Percentiles rank a stretch among this genome's conserved stretches.
phyloP scores from a whole-genome alignment of 2,797 vertebrate species.

The Bucorvus abyssinicus region DNA sequence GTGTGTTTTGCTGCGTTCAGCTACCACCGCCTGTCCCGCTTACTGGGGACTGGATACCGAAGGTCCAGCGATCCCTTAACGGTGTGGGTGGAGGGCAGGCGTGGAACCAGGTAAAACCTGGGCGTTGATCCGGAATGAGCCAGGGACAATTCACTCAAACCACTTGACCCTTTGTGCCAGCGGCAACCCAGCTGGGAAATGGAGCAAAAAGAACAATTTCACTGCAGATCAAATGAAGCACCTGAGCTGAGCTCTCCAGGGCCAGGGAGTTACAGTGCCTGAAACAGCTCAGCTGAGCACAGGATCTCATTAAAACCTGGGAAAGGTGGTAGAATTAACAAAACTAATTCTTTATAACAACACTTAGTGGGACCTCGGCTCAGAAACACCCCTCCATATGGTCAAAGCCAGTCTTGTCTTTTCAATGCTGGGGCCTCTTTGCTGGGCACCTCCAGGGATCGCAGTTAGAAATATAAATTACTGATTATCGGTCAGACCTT shows the following conservation, averaged over 20 bases:
- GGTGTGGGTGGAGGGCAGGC: not conserved
- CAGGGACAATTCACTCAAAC: not conserved
- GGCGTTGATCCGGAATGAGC: conserved; percentile 5
- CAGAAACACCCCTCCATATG: not conserved
- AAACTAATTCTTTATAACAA: not conserved
- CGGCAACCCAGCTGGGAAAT: not conserved
- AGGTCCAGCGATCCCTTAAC: not conserved
- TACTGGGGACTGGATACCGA: not conserved
- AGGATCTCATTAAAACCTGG: not conserved
- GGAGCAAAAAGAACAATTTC: conserved; percentile 30
- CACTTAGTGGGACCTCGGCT: not conserved
- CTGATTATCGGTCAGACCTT: not conserved
- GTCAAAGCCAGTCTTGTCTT: not conserved
- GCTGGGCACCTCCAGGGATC: not conserved
- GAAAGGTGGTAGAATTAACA: not conserved
- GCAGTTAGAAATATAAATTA: not conserved
- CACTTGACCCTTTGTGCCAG: not conserved
- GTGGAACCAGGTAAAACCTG: not conserved
- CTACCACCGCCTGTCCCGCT: not conserved
- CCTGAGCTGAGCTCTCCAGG: not conserved
- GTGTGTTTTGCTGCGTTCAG: not conserved
- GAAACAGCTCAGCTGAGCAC: not conserved
- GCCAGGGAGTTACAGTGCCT: not conserved
- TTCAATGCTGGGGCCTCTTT: not conserved
- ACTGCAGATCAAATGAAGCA: not conserved